phyloP scores from a whole-genome alignment of 2,113 vertebrate genomes.

The Archilochus colubris region DNA sequence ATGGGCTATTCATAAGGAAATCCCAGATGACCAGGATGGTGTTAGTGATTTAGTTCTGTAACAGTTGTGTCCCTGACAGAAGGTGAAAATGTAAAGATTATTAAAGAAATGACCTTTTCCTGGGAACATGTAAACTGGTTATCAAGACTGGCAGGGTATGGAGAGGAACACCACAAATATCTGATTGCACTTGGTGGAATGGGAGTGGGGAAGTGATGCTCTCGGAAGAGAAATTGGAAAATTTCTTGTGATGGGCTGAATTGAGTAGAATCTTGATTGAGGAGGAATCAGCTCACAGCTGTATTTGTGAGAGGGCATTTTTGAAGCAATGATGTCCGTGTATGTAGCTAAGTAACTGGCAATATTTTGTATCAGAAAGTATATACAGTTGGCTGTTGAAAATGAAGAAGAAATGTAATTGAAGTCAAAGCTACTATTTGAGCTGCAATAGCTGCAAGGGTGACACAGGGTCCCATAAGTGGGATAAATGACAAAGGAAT shows the following conservation, averaged over 20 bases:
- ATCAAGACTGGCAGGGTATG: background rate
- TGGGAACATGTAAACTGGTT: background rate
- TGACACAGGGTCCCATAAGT: background rate
- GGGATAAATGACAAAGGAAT: constrained; percentile 4
- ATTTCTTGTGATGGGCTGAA: background rate
- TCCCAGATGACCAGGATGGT: background rate
- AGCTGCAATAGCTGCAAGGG: background rate
- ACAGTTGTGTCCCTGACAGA: background rate
- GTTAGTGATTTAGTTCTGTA: background rate
- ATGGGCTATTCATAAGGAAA: background rate
- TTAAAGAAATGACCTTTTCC: background rate
- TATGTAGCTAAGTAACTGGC: background rate
- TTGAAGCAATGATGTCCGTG: background rate
- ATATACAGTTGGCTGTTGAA: background rate
- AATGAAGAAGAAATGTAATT: background rate
- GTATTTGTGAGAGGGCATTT: background rate
- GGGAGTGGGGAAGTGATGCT: background rate
- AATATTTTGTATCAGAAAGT: background rate
- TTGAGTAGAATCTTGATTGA: background rate
- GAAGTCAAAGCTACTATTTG: background rate
- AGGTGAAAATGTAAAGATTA: background rate
- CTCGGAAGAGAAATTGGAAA: background rate
- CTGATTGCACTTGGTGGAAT: background rate
- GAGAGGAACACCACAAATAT: rapidly evolving
- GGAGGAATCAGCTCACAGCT: background rate